A percentile compares a stretch with the other conserved stretches of the same genome.
Conservation (phyloP, 2,888 invertebrate genomes). For the Trichacis sp. region DNA sequence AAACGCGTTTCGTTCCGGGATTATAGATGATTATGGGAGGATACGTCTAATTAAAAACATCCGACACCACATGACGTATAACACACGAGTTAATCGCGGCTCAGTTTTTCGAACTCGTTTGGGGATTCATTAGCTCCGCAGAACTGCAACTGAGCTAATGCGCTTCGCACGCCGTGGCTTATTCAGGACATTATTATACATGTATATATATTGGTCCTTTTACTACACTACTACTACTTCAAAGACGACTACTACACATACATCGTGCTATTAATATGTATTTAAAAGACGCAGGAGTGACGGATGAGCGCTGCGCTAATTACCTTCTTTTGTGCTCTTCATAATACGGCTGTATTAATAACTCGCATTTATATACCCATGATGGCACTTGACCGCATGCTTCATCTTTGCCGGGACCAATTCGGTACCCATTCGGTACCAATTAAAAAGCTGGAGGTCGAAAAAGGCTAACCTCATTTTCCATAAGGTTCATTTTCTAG, state of each 20-base stretch:
- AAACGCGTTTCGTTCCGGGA: conserved; percentile 37
- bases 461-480: no score
- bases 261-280: no score
- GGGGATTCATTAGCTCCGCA: conserved; percentile 62
- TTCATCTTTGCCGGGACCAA: conserved; percentile 23
- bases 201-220: no score
- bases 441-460: no score
- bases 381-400: conserved; percentile 35
- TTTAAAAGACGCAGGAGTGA: conserved; percentile 29
- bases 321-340: conserved; percentile 62
- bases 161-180: conserved; percentile 52
- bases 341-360: conserved; percentile 59
- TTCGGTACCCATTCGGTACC: no score
- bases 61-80: conserved; percentile 49
- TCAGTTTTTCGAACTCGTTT: conserved; percentile 40
- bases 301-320: conserved; percentile 55
- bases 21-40: conserved; percentile 48
- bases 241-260: no score
- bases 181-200: no score
- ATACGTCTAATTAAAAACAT: conserved; percentile 54
- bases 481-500: no score
- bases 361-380: no score
- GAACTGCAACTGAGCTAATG: no score
- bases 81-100: conserved; percentile 57
- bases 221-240: no score